Evolutionary conservation across 1,140 invertebrate genomes (phyloP).

Genomic region (Polyergus mexicanus): DNA sequence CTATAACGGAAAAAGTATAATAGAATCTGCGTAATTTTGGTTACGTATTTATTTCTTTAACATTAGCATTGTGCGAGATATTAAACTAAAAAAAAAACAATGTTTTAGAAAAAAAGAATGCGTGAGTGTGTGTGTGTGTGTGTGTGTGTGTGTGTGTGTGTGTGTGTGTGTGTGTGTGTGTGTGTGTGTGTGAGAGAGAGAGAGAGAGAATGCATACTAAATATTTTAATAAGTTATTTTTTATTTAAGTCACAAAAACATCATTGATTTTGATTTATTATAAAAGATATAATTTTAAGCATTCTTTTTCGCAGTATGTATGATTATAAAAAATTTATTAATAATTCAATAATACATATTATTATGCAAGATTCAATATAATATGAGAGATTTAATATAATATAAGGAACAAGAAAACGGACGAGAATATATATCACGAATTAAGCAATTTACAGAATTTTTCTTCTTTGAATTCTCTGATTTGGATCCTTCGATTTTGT

Average conservation of each 20-base stretch:
- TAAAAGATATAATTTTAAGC: neutral
- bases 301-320: neutral
- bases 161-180: no score
- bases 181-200: no score
- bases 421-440: neutral
- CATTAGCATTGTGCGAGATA: neutral
- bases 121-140: no score
- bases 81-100: neutral
- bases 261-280: neutral
- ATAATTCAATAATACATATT: no score
- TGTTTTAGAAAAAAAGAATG: neutral
- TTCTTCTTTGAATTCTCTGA: neutral
- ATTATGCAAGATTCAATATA: no score
- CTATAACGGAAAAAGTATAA: constrained; percentile 8
- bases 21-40: neutral
- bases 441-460: neutral
- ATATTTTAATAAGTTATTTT: neutral
- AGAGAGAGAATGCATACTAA: no score
- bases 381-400: no score
- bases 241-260: neutral
- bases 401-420: neutral
- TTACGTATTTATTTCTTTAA: neutral
- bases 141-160: no score
- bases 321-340: neutral
- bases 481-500: neutral